Conservation (phyloP, 1,140 invertebrate species). For the Centruroides sculpturatus region DNA sequence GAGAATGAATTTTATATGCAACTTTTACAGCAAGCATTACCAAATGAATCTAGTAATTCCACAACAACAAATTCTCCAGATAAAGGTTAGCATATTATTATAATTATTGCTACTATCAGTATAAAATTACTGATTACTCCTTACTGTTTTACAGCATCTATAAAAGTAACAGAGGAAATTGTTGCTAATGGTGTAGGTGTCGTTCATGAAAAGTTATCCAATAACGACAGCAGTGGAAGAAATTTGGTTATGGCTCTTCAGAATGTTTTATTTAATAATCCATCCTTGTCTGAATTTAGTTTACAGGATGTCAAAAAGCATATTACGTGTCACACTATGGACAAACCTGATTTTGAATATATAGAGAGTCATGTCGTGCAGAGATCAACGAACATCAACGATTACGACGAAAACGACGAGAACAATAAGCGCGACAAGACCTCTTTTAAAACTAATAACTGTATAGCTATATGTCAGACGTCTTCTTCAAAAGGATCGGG, state of each 20-base stretch:
- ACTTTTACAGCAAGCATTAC: conserved; percentile 76
- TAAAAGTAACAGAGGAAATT: conserved; percentile 8
- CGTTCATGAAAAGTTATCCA: no score
- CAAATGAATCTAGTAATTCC: conserved; percentile 29
- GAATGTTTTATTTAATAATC: no score
- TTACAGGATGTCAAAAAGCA: conserved; percentile 4
- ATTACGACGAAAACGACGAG: conserved; percentile 31
- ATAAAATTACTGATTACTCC: no score
- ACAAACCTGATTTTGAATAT: conserved; percentile 15
- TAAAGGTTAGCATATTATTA: no score
- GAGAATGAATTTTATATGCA: conserved; percentile 94
- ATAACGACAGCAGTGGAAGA: no score
- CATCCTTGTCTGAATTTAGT: not conserved
- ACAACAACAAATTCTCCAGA: no score
- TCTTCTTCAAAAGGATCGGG: not conserved
- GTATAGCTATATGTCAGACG: no score
- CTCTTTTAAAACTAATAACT: not conserved
- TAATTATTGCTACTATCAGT: no score
- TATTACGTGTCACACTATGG: not conserved
- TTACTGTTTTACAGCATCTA: no score
- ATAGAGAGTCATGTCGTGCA: conserved; percentile 11
- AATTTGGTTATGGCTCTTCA: no score
- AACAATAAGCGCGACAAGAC: not conserved
- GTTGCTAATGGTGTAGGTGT: conserved; percentile 4
- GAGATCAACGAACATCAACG: conserved; percentile 27